phyloP scores from a whole-genome alignment of 2,888 invertebrate species.

The Adineta ricciae region DNA sequence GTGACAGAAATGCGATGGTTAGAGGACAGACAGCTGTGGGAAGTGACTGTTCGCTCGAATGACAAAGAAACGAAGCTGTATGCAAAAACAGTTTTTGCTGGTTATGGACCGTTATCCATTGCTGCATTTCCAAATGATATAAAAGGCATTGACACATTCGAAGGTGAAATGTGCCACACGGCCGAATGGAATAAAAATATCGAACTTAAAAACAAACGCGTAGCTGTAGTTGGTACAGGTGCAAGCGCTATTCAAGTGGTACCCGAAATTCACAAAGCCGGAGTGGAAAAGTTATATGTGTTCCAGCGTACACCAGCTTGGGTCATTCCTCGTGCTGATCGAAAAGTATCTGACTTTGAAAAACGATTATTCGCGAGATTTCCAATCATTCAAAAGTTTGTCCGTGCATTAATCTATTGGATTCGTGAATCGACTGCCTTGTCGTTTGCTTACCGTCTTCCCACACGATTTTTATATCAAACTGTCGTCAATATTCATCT shows the following conservation, averaged over 20 bases:
- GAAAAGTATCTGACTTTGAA: not conserved
- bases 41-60: not conserved
- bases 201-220: not conserved
- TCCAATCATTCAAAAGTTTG: not conserved
- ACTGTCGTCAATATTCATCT: not conserved
- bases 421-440: not conserved
- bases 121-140: not conserved
- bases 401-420: not conserved
- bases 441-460: not conserved
- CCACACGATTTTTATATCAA: not conserved
- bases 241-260: not conserved
- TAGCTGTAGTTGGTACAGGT: not conserved
- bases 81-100: not conserved
- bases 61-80: not conserved
- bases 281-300: not conserved
- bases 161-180: not conserved
- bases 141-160: not conserved
- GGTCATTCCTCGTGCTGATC: not conserved
- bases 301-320: slow-evolving; percentile 2
- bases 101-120: not conserved
- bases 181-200: not conserved
- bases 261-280: not conserved
- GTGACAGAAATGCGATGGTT: not conserved
- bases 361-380: not conserved
- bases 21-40: not conserved